Evolutionary conservation across 2,797 vertebrate species (phyloP), one percentile per base, ranked within the genome.

Genomic region (Falco concolor): DNA sequence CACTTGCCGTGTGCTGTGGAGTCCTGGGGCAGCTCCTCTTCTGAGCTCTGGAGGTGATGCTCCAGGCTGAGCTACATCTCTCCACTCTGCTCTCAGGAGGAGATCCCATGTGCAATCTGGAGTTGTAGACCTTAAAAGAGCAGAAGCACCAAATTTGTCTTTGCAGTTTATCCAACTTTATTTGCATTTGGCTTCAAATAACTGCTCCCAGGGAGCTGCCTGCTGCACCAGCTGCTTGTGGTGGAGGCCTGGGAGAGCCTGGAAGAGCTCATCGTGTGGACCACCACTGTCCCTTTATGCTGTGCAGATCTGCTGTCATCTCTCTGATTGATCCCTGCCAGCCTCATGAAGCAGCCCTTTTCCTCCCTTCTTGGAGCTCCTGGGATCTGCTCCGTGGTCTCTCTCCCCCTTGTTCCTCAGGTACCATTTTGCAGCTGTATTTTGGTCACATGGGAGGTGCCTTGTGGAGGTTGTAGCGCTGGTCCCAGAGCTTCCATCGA

Each of bases 281-380:
- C 23, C 2, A 1, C 28, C 36, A 77, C n/a, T 10, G 49, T 38
- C n/a, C 38, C 3, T 0, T 28, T 18, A 2, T 0, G 2, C 47
- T 16, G 47, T 13, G 53, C 10, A 11, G 27, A 25, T 24, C 45
- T 8, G 23, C 20, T 28, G 12, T 8, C 38, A 23, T 16, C 34
- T 49, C 50, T n/a, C 19, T 5, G 23, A 8, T 5, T 30, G 65
- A 28, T 3, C 61, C 13, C 14, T 0, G 3, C 23, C 44, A 28
- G 54, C 42, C 52, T 69, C 50, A 5, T 2, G 8, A 10, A 49
- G 6, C 16, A 25, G 47, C 14, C 9, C 23, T 61, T 80, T 27
- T 34, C 28, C n/a, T 61, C 60, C 45, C 23, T 11, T 12, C 54
- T 12, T 6, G n/a, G 54, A 67, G 60, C 80, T 49, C 49, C 56